phyloP scores from a whole-genome alignment of 1,140 invertebrate species.

The Drosophila punjabiensis region DNA sequence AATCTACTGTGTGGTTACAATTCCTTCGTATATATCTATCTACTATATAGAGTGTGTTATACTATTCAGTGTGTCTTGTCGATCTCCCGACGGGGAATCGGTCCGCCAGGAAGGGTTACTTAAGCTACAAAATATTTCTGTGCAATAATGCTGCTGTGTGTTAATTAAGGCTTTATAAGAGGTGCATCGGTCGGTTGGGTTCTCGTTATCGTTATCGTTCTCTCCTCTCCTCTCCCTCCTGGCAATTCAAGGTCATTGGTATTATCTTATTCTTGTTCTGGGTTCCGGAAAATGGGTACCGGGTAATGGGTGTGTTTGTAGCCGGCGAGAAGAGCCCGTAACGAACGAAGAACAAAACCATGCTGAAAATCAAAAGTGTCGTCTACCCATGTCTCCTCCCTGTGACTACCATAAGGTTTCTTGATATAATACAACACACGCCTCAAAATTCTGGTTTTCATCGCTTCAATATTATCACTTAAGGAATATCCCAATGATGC shows the following conservation, averaged over 20 bases:
- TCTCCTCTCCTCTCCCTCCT: not conserved
- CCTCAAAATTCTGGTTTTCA: constrained; percentile 34
- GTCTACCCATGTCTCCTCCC: constrained; percentile 25
- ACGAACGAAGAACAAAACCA: not conserved
- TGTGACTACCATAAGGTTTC: constrained; percentile 22
- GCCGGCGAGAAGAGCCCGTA: not conserved
- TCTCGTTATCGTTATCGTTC: not conserved
- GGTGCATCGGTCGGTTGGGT: constrained; percentile 23
- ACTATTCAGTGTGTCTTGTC: constrained; percentile 21
- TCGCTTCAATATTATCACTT: constrained; percentile 18
- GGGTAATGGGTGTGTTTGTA: constrained; percentile 2
- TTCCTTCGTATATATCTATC: constrained; percentile 9
- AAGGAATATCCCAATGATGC: constrained; percentile 7
- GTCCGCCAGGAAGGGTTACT: constrained; percentile 23
- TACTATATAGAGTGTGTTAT: not conserved
- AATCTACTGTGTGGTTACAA: constrained; percentile 19
- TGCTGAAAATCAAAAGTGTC: constrained; percentile 12
- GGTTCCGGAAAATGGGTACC: not conserved
- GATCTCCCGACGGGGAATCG: constrained; percentile 9
- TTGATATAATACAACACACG: constrained; percentile 5
- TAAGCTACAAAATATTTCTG: constrained; percentile 21
- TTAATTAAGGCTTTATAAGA: constrained; percentile 9
- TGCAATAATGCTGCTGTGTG: constrained; percentile 12
- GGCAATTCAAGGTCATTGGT: constrained; percentile 18
- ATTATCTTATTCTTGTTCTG: constrained; percentile 11